phyloP scores from a whole-genome alignment of 2,888 invertebrate genomes.

The Acholoe squamosa region DNA sequence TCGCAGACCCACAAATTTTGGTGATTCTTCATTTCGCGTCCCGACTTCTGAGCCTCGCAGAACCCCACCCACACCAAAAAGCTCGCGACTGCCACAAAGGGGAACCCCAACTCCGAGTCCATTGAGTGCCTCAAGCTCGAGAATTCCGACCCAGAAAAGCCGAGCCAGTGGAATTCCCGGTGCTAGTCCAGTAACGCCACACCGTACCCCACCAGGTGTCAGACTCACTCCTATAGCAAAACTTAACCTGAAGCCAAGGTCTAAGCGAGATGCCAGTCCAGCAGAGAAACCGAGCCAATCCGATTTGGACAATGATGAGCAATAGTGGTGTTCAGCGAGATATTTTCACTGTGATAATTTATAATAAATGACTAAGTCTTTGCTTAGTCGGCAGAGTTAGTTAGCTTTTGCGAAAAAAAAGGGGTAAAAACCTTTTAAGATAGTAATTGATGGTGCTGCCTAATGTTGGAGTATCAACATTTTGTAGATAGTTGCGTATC shows the following conservation, averaged over 20 bases:
- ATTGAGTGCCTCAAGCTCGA: background rate
- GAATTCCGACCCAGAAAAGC: background rate
- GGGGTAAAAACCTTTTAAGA: background rate
- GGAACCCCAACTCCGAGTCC: background rate
- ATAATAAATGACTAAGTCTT: background rate
- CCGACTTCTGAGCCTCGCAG: background rate
- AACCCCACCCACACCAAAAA: background rate
- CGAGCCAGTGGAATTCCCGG: background rate
- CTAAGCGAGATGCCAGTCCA: background rate
- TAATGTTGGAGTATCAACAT: no score
- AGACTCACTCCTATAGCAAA: constrained; percentile 15
- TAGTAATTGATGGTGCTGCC: no score
- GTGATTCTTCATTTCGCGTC: background rate
- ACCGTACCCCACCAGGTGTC: background rate
- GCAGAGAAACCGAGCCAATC: background rate
- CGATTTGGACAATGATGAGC: background rate
- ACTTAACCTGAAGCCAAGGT: background rate
- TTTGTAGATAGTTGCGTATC: no score
- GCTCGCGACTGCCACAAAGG: background rate
- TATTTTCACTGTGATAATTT: background rate
- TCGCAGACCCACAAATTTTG: background rate
- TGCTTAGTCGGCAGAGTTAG: background rate
- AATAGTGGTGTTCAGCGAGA: background rate
- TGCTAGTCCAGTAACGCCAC: background rate
- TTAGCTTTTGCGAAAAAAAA: background rate